Percentiles rank a stretch among this genome's conserved stretches.
phyloP scores from a whole-genome alignment of 2,797 vertebrate genomes.

The Acestrorhynchus altus region DNA sequence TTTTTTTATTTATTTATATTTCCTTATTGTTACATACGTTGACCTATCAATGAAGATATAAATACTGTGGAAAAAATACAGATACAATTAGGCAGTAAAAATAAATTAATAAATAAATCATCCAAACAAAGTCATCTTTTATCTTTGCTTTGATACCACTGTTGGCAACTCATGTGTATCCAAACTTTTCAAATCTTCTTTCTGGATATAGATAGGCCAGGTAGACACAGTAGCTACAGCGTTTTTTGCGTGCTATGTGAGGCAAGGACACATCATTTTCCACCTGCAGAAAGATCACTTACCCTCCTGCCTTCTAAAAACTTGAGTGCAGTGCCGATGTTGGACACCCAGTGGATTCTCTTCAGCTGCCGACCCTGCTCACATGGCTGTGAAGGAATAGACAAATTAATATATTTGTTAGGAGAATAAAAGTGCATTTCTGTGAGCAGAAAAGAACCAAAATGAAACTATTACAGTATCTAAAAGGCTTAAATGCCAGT shows the following conservation, averaged over 20 bases:
- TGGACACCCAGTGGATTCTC: constrained; percentile 95
- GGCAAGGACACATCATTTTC: neutral
- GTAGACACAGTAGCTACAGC: neutral
- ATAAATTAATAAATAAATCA: no score
- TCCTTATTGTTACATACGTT: no score
- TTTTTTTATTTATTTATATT: no score
- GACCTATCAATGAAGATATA: no score
- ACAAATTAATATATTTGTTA: neutral
- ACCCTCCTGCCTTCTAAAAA: constrained; percentile 98
- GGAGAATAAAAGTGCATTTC: constrained; percentile 10
- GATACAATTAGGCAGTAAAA: no score
- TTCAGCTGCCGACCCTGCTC: constrained; percentile 94
- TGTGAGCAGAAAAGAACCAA: neutral
- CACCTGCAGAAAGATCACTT: constrained; percentile 52
- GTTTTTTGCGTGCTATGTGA: neutral
- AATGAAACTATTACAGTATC: neutral
- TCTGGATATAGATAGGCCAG: neutral
- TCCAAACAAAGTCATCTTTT: no score
- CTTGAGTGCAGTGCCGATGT: constrained; percentile 94
- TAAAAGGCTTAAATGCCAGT: neutral
- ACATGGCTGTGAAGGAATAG: constrained; percentile 80
- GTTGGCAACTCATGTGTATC: neutral
- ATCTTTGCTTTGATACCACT: no score
- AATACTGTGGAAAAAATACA: no score
- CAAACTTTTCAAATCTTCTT: neutral